Conservation (phyloP, 2,113 vertebrate genomes). For the Neotoma lepida region DNA sequence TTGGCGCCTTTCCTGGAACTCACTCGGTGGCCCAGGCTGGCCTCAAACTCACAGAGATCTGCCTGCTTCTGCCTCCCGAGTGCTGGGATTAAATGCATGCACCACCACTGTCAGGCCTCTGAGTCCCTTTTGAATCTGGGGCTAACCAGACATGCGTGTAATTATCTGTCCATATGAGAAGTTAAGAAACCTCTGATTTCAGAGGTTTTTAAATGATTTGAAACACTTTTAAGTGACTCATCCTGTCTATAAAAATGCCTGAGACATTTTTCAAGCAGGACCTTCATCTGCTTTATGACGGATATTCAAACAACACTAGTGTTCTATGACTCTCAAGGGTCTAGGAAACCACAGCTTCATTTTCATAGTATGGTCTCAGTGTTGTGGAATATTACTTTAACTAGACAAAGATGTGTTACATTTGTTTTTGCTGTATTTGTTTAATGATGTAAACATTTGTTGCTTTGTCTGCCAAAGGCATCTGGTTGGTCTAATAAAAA, state of each 20-base stretch:
- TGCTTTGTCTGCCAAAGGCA: neutral
- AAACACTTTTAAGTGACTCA: neutral
- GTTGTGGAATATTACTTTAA: neutral
- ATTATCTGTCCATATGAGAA: neutral
- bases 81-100: too few species aligned
- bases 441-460: neutral
- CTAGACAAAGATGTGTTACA: neutral
- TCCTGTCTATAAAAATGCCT: neutral
- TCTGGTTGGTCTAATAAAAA: neutral
- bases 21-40: too few species aligned
- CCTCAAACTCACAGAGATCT: too few species aligned
- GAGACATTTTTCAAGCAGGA: neutral
- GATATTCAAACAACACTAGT: neutral
- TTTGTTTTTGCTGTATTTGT: neutral
- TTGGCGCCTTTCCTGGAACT: too few species aligned
- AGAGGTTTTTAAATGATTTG: neutral
- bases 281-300: neutral
- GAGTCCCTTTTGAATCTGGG: neutral
- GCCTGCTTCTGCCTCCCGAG: too few species aligned
- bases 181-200: neutral
- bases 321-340: neutral
- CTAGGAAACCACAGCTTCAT: neutral
- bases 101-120: too few species aligned
- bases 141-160: neutral
- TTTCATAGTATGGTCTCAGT: neutral